These are phyloP conservation scores for Aurelia sp. DNA, from an alignment of 30 jellyfish, hydroid and myxozoan genomes.

Conservation along the genomic window DNA sequence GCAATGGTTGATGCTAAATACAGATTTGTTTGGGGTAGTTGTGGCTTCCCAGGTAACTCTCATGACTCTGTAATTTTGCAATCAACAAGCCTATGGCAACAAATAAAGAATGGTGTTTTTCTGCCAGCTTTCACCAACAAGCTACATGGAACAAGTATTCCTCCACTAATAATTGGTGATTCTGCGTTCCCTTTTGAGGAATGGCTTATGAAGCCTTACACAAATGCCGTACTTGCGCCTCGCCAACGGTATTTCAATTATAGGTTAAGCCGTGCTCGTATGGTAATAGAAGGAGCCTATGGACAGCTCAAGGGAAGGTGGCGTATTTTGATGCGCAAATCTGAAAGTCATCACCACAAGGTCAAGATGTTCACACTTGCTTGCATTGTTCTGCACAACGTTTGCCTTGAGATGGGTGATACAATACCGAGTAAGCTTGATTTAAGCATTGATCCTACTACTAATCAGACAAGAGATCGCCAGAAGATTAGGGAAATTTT, in stretches of 20 bases:
- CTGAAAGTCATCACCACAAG: conserved; percentile 33
- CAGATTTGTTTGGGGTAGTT: no score
- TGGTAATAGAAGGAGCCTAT: conserved; percentile 30
- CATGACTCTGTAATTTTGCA: no score
- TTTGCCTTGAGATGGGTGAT: conserved; percentile 49
- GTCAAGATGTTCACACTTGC: conserved; percentile 37
- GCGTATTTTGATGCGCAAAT: conserved; percentile 9
- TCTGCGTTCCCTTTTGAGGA: conserved; percentile 13
- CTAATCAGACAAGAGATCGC: conserved; percentile 43
- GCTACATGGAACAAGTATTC: neutral
- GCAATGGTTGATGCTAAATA: no score
- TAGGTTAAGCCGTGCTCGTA: conserved; percentile 21
- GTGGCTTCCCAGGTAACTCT: no score
- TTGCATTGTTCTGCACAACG: conserved; percentile 68
- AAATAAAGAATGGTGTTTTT: conserved; percentile 13
- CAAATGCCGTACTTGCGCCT: conserved; percentile 5
- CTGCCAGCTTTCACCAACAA: conserved; percentile 21
- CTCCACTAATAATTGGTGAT: conserved; percentile 40
- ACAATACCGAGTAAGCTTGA: conserved; percentile 45
- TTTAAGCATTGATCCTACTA: conserved; percentile 31
- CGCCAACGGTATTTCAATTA: conserved; percentile 1
- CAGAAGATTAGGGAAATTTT: conserved; percentile 15
- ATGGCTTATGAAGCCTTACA: conserved; percentile 12
- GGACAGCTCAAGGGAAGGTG: conserved; percentile 49
- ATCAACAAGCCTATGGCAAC: conserved; percentile 21